Evolutionary conservation across 2,113 vertebrate species (phyloP), one percentile per base, ranked within the genome.

Genomic region (Planiliza haematocheilus): DNA sequence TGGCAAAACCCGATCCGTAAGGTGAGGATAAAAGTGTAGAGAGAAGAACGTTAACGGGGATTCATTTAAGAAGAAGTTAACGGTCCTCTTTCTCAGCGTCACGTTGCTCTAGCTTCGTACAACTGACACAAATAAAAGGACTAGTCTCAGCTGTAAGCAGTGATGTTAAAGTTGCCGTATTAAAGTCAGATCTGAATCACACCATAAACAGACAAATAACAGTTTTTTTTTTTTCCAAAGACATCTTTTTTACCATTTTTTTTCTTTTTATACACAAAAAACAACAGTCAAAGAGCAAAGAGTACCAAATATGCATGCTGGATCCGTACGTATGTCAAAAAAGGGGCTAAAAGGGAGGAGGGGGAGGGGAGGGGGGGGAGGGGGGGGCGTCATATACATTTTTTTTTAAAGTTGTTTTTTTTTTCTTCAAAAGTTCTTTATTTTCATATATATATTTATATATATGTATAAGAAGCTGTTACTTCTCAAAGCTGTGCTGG

Each of bases 251-350:
- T 80, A 73, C 24, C 7, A 51, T 77, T 70, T 78, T 89, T 88
- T 62, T 84, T 90, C 92, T 89, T 84, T 90, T 92, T 90, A 82
- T 80, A 90, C 91, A 93, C 90, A 94, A 89, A 93, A 94, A 93
- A 92, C 91, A 93, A 93, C 92, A 94, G 93, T 94, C 92, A 94
- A 30, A 30, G 24, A 30, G 24, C 24, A 30, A 30, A 92, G 64
- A 92, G 91, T 93, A 94, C 86, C 92, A 94, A 93, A 93, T 86
- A 91, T 92, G 92, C 93, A 94, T 94, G 93, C 93, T 92, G 93
- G 91, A 89, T 89, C 90, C 86, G 90, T 88, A 92, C 71, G 88
- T 82, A 86, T 89, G 85, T 88, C 89, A 91, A 94, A 93, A 90
- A 79, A 30, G 24, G 37, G 83, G 63, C 13, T 4, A 56, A 51